Conservation (phyloP, 2,888 invertebrate genomes). For the Deroplatys truncata region DNA sequence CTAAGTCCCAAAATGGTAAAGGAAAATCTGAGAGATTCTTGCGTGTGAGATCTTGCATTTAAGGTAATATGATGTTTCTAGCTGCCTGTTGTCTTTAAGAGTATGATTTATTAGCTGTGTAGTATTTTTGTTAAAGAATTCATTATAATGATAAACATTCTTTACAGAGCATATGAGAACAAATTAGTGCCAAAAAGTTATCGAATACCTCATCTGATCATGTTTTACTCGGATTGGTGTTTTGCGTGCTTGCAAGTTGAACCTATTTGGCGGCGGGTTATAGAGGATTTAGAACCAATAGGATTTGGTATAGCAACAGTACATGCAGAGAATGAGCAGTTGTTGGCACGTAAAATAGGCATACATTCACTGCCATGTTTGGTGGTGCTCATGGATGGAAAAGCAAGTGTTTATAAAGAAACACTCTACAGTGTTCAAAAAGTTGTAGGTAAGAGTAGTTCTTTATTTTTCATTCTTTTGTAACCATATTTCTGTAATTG, state of each 20-base stretch:
- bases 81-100: background rate
- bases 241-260: constrained; percentile 88
- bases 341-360: constrained; percentile 71
- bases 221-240: constrained; percentile 94
- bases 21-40: no score
- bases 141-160: background rate
- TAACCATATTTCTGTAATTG: no score
- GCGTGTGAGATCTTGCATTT: no score
- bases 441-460: constrained; percentile 62
- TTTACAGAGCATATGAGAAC: constrained; percentile 78
- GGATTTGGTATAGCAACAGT: constrained; percentile 80
- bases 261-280: constrained; percentile 76
- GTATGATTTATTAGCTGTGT: background rate
- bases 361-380: constrained; percentile 79
- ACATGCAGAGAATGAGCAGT: constrained; percentile 79
- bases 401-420: constrained; percentile 78
- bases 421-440: constrained; percentile 72
- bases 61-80: background rate
- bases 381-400: constrained; percentile 77
- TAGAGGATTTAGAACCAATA: constrained; percentile 79
- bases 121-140: background rate
- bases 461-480: no score
- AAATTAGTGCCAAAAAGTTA: constrained; percentile 79
- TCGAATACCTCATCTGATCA: constrained; percentile 76
- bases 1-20: no score